Conservation (phyloP, 2,797 vertebrate species). For the Gallirallus australis region DNA sequence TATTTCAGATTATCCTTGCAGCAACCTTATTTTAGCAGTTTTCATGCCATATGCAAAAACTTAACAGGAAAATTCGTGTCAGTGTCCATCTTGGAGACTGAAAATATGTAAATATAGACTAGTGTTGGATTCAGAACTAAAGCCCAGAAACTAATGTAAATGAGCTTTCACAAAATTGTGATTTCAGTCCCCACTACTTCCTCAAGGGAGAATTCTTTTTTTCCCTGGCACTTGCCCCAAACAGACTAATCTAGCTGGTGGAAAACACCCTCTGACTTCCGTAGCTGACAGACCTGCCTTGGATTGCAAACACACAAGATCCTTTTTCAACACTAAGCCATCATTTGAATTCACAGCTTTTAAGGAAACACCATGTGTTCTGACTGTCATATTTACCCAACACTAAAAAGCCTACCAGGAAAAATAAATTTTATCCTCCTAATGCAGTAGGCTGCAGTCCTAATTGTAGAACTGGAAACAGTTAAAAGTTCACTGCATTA, state of each 20-base stretch:
- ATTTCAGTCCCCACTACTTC: neutral
- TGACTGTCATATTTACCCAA: slow-evolving; percentile 33
- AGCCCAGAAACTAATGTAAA: neutral
- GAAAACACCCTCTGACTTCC: neutral
- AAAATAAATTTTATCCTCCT: slow-evolving; percentile 20
- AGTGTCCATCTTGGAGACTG: neutral
- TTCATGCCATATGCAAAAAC: neutral
- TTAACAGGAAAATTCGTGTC: neutral
- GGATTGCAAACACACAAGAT: neutral
- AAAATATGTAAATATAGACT: neutral
- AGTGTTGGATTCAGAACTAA: neutral
- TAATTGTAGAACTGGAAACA: slow-evolving; percentile 27
- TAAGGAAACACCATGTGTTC: slow-evolving; percentile 57
- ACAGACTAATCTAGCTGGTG: neutral
- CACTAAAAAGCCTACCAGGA: slow-evolving; percentile 6
- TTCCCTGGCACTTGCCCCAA: neutral
- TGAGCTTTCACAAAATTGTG: neutral
- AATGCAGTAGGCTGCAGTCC: neutral
- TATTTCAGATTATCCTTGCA: neutral
- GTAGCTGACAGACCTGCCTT: slow-evolving; percentile 25
- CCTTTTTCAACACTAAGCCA: slow-evolving; percentile 15
- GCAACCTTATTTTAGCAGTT: neutral
- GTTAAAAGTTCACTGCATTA: slow-evolving; percentile 11
- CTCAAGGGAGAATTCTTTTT: neutral
- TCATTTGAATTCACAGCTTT: slow-evolving; percentile 49